Percentiles rank a stretch among this genome's conserved stretches.
Conservation (phyloP, 2,888 invertebrate species). For the Sinopyrophorus schimmeli region DNA sequence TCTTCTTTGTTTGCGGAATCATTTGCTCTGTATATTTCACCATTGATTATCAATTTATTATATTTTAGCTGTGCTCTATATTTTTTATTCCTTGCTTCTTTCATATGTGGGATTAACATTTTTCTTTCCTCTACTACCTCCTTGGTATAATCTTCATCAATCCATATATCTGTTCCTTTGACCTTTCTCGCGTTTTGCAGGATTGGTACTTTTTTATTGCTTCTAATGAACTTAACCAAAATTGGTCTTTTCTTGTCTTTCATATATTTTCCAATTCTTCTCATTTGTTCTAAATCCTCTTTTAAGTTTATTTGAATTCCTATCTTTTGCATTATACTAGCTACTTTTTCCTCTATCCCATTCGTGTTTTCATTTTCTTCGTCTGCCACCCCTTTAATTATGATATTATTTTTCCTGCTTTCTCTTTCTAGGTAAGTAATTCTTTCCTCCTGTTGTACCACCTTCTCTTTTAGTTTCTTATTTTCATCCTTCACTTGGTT, state of each 20-base stretch:
- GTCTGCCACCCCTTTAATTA: neutral
- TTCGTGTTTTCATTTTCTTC: neutral
- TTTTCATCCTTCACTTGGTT: too few species aligned
- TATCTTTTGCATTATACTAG: constrained; percentile 6
- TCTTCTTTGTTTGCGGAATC: too few species aligned
- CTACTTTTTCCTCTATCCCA: neutral
- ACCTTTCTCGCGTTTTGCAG: constrained; percentile 9
- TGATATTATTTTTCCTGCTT: constrained; percentile 1
- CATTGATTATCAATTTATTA: too few species aligned
- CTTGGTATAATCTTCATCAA: constrained; percentile 11
- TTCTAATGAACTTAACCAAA: constrained; percentile 5
- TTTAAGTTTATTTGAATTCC: constrained; percentile 3
- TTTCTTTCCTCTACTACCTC: constrained; percentile 8
- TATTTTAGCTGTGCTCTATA: too few species aligned
- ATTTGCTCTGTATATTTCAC: too few species aligned
- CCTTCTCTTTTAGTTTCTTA: neutral
- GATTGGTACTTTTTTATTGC: constrained; percentile 1
- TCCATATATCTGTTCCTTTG: constrained; percentile 9
- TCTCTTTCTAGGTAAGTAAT: neutral
- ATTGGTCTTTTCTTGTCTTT: constrained; percentile 7
- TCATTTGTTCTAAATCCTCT: constrained; percentile 3
- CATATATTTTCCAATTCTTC: constrained; percentile 11
- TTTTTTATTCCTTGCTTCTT: constrained; percentile 10
- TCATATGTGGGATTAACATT: constrained; percentile 5
- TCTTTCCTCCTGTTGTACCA: neutral